Conservation (phyloP, 2,797 vertebrate genomes). For the Acrossocheilus wenchowensis region DNA sequence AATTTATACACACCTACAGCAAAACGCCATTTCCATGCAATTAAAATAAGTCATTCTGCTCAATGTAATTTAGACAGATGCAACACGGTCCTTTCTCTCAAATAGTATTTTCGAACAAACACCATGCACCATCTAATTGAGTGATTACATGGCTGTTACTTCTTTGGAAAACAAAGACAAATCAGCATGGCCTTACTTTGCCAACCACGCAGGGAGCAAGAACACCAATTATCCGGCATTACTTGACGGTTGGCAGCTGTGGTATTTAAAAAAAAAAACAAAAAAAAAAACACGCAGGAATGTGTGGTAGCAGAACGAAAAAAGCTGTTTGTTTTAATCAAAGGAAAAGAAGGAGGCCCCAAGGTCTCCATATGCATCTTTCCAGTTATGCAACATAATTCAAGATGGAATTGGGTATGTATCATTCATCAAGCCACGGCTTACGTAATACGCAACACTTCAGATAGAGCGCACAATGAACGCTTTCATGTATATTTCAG, state of each 20-base stretch:
- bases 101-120: constrained; percentile 55
- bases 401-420: constrained; percentile 58
- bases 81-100: background rate
- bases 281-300: background rate
- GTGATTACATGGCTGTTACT: constrained; percentile 48
- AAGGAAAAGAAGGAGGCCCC: constrained; percentile 38
- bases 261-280: background rate
- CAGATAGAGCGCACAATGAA: constrained; percentile 51
- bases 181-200: constrained; percentile 33
- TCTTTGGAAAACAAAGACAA: constrained; percentile 43
- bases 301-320: constrained; percentile 6
- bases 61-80: background rate
- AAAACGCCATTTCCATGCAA: background rate
- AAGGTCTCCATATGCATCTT: constrained; percentile 60
- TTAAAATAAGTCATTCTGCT: constrained; percentile 20
- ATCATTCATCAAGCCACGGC: constrained; percentile 61
- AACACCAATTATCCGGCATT: constrained; percentile 56
- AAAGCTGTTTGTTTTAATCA: constrained; percentile 54
- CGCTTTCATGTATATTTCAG: constrained; percentile 75
- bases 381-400: constrained; percentile 67
- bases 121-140: constrained; percentile 40
- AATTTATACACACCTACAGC: constrained; percentile 1
- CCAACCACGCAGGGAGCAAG: constrained; percentile 43
- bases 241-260: constrained; percentile 55
- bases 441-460: constrained; percentile 68